Percentiles rank a stretch among this genome's conserved stretches.
phyloP scores from a whole-genome alignment of 2,113 vertebrate genomes.

The Formicarius rufipectus region DNA sequence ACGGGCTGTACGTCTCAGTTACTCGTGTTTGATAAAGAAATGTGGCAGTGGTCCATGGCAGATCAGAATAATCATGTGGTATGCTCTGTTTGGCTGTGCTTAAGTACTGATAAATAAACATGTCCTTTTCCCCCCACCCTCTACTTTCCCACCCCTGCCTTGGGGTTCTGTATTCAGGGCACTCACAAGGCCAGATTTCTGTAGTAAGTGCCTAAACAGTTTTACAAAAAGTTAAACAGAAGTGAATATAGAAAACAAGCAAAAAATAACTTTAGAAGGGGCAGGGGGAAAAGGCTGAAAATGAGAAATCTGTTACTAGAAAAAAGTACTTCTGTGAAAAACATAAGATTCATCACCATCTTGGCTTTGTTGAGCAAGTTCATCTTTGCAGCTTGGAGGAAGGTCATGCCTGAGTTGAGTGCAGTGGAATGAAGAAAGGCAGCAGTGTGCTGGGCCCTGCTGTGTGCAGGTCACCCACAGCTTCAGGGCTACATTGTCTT shows the following conservation, averaged over 20 bases:
- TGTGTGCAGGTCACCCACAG: fast-evolving
- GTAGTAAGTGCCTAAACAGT: neutral
- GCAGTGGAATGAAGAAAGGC: neutral
- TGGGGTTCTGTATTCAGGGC: neutral
- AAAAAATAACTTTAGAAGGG: neutral
- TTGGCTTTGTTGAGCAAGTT: neutral
- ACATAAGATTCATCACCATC: fast-evolving
- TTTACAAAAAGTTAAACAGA: neutral
- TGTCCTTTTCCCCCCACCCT: neutral
- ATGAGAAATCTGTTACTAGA: conserved; percentile 30
- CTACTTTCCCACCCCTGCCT: neutral
- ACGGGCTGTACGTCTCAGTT: neutral
- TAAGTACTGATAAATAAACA: neutral
- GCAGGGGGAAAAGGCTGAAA: neutral
- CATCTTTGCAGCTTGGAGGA: neutral
- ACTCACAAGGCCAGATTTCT: neutral
- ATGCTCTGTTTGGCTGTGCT: neutral
- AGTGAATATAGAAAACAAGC: conserved; percentile 4
- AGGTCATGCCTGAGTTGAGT: neutral
- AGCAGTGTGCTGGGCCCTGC: neutral
- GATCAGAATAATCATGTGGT: neutral
- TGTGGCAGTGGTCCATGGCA: neutral
- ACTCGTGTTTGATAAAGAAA: neutral
- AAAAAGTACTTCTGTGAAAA: conserved; percentile 20
- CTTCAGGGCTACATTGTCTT: fast-evolving